Evolutionary conservation across 2,888 invertebrate genomes (phyloP).

Genomic region (Caenorhabditis becei): DNA sequence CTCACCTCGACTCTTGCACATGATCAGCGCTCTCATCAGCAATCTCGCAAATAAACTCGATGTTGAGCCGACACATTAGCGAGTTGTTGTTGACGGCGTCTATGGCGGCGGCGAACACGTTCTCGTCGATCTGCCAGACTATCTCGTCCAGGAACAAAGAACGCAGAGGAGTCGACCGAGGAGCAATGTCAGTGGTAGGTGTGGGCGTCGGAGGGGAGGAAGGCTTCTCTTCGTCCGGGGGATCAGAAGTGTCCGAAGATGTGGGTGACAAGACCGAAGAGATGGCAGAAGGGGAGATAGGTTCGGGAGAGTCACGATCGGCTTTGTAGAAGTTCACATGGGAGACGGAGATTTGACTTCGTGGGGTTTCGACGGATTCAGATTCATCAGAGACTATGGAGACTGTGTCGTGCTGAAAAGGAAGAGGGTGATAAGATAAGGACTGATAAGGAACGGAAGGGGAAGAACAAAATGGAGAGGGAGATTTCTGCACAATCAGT

Average conservation of each 20-base stretch:
- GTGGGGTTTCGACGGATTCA: constrained; percentile 13
- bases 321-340: constrained; percentile 10
- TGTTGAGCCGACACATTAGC: constrained; percentile 82
- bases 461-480: too few species aligned
- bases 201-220: not conserved
- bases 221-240: constrained; percentile 3
- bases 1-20: constrained; percentile 50
- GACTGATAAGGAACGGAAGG: too few species aligned
- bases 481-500: not conserved
- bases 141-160: constrained; percentile 70
- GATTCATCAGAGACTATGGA: constrained; percentile 34
- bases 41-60: constrained; percentile 83
- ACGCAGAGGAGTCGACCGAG: not conserved
- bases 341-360: constrained; percentile 10
- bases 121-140: constrained; percentile 78
- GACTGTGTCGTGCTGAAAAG: constrained; percentile 40
- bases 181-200: not conserved
- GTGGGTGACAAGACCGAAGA: not conserved
- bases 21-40: constrained; percentile 71
- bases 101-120: constrained; percentile 82
- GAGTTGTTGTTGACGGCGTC: constrained; percentile 83
- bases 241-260: not conserved
- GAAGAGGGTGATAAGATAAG: not conserved
- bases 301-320: not conserved
- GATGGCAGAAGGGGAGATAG: not conserved